phyloP scores from a whole-genome alignment of 2,888 invertebrate species.

The Amphiduros pacificus region DNA sequence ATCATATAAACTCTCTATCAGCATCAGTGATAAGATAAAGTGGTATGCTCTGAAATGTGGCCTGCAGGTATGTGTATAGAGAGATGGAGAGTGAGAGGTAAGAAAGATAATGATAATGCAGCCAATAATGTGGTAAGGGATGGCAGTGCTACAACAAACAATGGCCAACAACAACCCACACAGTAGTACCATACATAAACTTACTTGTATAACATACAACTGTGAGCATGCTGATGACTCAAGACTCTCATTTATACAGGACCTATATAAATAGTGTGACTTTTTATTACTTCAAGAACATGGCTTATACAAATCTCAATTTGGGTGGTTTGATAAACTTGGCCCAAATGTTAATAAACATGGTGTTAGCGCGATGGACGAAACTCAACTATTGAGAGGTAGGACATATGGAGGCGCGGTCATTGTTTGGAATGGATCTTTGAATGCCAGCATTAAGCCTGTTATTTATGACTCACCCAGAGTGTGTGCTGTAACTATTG shows the following conservation, averaged over 20 bases:
- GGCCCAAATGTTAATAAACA: neutral
- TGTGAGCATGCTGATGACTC: neutral
- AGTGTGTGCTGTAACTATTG: neutral
- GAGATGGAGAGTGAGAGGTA: neutral
- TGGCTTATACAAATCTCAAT: neutral
- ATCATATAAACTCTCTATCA: neutral
- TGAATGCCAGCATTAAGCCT: neutral
- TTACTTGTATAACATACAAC: neutral
- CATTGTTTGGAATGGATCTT: too few relatives aligned
- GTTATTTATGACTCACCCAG: neutral
- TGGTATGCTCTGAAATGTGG: neutral
- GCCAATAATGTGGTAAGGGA: too few relatives aligned
- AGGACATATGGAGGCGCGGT: too few relatives aligned
- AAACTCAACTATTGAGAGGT: too few relatives aligned
- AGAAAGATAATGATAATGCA: neutral
- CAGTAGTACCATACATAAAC: neutral
- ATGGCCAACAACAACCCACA: neutral
- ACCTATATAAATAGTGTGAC: neutral
- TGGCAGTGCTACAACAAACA: neutral
- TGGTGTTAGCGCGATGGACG: neutral
- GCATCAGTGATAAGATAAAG: neutral
- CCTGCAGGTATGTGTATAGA: neutral
- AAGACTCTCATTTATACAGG: neutral
- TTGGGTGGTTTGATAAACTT: neutral
- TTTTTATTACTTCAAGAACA: neutral